A percentile compares a stretch with the other conserved stretches of the same genome.
phyloP scores from a whole-genome alignment of 2,797 vertebrate species.

The Gymnocypris eckloni region DNA sequence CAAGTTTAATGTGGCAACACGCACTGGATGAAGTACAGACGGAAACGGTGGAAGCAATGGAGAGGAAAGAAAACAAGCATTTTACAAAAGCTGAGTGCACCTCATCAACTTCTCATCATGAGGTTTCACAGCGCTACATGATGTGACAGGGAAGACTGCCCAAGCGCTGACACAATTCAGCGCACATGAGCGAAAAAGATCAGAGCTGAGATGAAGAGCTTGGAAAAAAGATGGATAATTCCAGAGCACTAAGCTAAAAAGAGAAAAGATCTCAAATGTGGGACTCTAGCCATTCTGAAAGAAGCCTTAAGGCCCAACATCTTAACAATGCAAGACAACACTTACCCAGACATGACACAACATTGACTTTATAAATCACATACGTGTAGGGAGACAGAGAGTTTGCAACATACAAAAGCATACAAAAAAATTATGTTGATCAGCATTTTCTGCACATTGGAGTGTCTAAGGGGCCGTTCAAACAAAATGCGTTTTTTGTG shows the following conservation, averaged over 20 bases:
- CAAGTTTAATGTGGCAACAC: slow-evolving; percentile 16
- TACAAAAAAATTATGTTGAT: neutral
- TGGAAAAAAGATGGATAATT: neutral
- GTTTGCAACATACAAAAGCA: neutral
- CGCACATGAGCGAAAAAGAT: neutral
- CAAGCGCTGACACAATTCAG: neutral
- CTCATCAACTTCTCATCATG: slow-evolving; percentile 27
- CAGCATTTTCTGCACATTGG: neutral
- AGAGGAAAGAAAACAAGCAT: slow-evolving; percentile 37
- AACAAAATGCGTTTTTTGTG: neutral
- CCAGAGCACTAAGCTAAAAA: neutral
- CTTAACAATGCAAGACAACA: neutral
- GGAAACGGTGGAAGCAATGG: neutral
- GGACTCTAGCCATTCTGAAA: neutral
- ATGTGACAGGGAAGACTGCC: slow-evolving; percentile 5
- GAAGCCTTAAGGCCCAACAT: no score
- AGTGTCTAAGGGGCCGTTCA: neutral
- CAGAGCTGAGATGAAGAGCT: slow-evolving; percentile 1
- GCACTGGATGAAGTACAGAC: slow-evolving; percentile 22
- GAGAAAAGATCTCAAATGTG: neutral
- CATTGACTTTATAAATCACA: neutral
- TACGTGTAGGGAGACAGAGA: neutral
- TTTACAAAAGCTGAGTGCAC: slow-evolving; percentile 6
- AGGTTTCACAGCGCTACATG: slow-evolving; percentile 14
- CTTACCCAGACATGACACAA: neutral